Percentiles rank a stretch among this genome's conserved stretches.
Evolutionary conservation across 37 sponge, comb jelly and placozoan genomes (phyloP).

Genomic region (Ianthella basta): DNA sequence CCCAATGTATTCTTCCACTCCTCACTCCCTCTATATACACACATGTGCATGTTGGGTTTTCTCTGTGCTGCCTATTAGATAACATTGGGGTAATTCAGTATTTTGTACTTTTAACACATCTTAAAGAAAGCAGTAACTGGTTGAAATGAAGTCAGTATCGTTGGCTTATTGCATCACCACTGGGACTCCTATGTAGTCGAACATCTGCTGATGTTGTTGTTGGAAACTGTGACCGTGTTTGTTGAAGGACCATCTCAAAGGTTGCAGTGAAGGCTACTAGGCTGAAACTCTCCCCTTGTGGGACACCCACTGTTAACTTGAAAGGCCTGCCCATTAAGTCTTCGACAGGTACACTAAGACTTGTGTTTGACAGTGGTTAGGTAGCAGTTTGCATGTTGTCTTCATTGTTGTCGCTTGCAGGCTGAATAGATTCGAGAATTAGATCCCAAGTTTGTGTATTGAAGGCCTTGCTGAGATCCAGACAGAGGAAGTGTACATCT

Average conservation of each 20-base stretch:
- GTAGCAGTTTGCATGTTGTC: not conserved
- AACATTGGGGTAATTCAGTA: not conserved
- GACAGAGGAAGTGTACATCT: conserved; percentile 4
- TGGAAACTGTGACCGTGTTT: not conserved
- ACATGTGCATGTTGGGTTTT: conserved; percentile 8
- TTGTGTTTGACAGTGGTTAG: not conserved
- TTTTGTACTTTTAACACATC: not conserved
- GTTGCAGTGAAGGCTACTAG: conserved; percentile 18
- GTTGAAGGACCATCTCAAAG: conserved; percentile 12
- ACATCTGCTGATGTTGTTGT: not conserved
- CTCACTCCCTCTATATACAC: not conserved
- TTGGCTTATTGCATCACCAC: conserved; percentile 18
- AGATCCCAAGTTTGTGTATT: conserved; percentile 2
- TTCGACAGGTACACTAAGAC: not conserved
- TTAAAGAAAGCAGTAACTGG: conserved; percentile 3
- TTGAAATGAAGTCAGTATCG: conserved; percentile 8
- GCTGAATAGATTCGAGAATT: conserved; percentile 6
- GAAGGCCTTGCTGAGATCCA: conserved; percentile 15
- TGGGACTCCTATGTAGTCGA: not conserved
- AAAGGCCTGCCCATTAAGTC: not conserved
- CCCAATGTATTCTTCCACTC: conserved; percentile 7
- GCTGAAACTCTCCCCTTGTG: conserved; percentile 24
- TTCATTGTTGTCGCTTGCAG: conserved; percentile 3
- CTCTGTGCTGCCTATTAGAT: not conserved
- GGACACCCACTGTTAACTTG: conserved; percentile 23